Evolutionary conservation across 2,113 vertebrate genomes (phyloP).

Genomic region (Vidua macroura): DNA sequence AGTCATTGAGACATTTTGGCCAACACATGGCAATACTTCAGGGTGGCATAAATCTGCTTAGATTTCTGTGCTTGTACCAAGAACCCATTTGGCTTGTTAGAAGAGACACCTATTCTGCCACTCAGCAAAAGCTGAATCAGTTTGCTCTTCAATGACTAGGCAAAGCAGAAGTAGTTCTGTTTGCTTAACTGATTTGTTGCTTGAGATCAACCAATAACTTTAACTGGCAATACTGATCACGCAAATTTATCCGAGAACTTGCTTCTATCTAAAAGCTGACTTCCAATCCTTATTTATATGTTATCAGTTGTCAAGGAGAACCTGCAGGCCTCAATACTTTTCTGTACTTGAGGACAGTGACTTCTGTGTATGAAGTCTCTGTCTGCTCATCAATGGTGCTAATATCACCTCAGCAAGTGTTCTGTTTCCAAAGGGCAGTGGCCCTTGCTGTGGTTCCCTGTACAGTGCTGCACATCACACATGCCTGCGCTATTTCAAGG

Average conservation of each 20-base stretch:
- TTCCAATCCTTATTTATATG: conserved; percentile 79
- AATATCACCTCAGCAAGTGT: conserved; percentile 70
- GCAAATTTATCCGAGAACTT: background rate
- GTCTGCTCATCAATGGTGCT: conserved; percentile 78
- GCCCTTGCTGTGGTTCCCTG: conserved; percentile 59
- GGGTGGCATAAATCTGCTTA: background rate
- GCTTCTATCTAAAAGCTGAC: conserved; percentile 17
- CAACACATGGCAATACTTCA: background rate
- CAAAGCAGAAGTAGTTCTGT: conserved; percentile 4
- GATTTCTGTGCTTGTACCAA: background rate
- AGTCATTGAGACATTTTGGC: background rate
- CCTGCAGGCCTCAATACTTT: conserved; percentile 56
- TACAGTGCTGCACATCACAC: conserved; percentile 55
- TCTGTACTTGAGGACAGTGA: conserved; percentile 22
- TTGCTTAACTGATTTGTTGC: background rate
- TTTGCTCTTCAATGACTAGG: background rate
- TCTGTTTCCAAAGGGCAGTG: conserved; percentile 62
- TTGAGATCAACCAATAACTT: background rate
- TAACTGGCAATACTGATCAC: background rate
- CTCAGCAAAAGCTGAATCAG: background rate
- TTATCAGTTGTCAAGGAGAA: conserved; percentile 73
- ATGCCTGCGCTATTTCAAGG: conserved; percentile 37
- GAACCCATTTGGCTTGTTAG: background rate
- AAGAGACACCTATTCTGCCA: background rate
- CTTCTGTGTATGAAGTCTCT: conserved; percentile 53